These are phyloP conservation scores for Dryobates pubescens DNA, from an alignment of 2,797 vertebrate genomes.

Conservation along the genomic window DNA sequence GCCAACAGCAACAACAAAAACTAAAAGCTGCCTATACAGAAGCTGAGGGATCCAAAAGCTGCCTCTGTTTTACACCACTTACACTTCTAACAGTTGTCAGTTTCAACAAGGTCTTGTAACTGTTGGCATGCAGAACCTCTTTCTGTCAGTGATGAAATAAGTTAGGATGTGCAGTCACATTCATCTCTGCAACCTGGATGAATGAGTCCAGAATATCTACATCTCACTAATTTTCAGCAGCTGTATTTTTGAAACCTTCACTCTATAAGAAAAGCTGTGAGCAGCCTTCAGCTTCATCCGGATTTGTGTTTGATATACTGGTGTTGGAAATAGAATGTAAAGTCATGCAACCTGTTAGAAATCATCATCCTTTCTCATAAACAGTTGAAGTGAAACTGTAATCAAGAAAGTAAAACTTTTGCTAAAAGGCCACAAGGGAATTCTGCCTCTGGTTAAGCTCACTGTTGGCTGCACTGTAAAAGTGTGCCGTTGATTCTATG, in stretches of 20 bases:
- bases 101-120: background rate
- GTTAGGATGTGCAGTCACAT: background rate
- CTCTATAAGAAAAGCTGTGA: background rate
- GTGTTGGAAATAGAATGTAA: background rate
- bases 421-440: background rate
- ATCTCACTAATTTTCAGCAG: background rate
- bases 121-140: background rate
- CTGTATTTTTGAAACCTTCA: background rate
- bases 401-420: background rate
- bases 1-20: background rate
- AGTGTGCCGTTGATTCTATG: background rate
- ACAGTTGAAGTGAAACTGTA: background rate
- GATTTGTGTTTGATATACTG: background rate
- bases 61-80: background rate
- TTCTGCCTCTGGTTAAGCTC: background rate
- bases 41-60: background rate
- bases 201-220: background rate
- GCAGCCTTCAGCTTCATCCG: background rate
- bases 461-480: background rate
- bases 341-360: background rate
- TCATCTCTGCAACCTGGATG: background rate
- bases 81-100: background rate
- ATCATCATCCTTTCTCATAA: background rate
- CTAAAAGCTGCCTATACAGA: background rate
- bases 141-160: rapidly evolving